Evolutionary conservation across 2,113 vertebrate species (phyloP), one percentile per base, ranked within the genome.

Genomic region (Daboia siamensis): DNA sequence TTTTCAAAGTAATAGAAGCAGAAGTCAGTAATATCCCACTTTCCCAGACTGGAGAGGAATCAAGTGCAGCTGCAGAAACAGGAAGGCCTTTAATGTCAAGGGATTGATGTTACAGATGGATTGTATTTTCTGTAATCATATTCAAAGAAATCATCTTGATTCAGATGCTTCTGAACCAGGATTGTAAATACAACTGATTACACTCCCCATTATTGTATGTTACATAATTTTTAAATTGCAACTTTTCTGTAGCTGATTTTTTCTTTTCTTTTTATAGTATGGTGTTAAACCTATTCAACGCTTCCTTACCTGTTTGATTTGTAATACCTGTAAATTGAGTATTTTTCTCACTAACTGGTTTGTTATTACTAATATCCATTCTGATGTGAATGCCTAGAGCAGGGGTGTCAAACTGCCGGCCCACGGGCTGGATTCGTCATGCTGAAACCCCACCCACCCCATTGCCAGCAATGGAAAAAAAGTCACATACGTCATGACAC

Each of bases 1-100:
- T 88, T 87, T 80, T 84, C 3, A 21, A 20, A 92, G 29, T 85
- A 84, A 85, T 39, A 89, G 54, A 93, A 93, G 11, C 55, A 93
- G 56, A 80, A 29, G 24, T 6, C 23, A 5, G 1, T 91, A 51
- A 91, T 85, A 54, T 26, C 17, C 23, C 26, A 24, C 13, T 51
- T n/a, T 88, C 54, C 26, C 64, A 57, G 57, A 69, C 48, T 29
- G 57, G 8, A 13, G 9, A 84, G 88, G 52, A 91, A 57, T 88
- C 39, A 90, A 61, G 9, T 69, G 64, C 80, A 69, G 56, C 88
- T 93, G 57, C 56, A 93, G 86, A 59, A 93, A 93, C n/a, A 89
- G 52, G 64, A 90, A 93, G 20, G 39, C 0, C 5, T 88, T 59
- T 84, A 84, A 80, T 85, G 54, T n/a, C 44, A 88, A 23, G 55